Conservation (phyloP, 1,140 invertebrate species). For the Colletes gigas region DNA sequence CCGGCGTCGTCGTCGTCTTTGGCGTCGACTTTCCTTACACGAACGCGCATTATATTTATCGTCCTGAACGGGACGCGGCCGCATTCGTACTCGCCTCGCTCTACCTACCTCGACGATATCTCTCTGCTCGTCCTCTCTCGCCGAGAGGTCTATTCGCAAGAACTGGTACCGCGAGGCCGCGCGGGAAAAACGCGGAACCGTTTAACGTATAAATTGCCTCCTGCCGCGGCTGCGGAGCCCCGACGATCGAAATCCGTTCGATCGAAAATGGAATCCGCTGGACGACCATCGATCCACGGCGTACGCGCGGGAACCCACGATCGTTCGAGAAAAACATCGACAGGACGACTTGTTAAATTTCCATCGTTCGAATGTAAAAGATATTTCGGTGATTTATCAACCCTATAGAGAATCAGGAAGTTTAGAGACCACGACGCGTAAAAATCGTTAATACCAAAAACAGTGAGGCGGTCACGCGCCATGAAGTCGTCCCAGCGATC, state of each 20-base stretch:
- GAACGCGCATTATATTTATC: slow-evolving; percentile 46
- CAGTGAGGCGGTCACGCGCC: too few relatives aligned
- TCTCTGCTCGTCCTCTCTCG: background rate
- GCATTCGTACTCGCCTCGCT: background rate
- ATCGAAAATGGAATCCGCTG: background rate
- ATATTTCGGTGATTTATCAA: too few relatives aligned
- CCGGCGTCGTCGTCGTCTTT: background rate
- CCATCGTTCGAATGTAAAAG: too few relatives aligned
- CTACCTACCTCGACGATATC: slow-evolving; percentile 19
- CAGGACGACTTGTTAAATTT: too few relatives aligned
- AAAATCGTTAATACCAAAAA: too few relatives aligned
- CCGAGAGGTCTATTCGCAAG: slow-evolving; percentile 13
- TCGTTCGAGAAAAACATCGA: too few relatives aligned
- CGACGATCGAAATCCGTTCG: background rate
- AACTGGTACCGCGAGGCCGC: slow-evolving; percentile 23
- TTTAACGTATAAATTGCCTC: slow-evolving; percentile 47
- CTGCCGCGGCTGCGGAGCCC: too few relatives aligned
- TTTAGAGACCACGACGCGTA: too few relatives aligned
- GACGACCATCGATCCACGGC: too few relatives aligned
- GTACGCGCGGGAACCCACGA: too few relatives aligned
- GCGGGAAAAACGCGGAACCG: slow-evolving; percentile 32
- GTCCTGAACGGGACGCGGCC: background rate
- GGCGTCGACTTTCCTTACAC: slow-evolving; percentile 34
- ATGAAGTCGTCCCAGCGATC: too few relatives aligned
- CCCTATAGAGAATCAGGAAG: too few relatives aligned